Base-by-base conservation (phyloP, 2,113 vertebrate species). In the Gnathonemus longibarbis region DNA sequence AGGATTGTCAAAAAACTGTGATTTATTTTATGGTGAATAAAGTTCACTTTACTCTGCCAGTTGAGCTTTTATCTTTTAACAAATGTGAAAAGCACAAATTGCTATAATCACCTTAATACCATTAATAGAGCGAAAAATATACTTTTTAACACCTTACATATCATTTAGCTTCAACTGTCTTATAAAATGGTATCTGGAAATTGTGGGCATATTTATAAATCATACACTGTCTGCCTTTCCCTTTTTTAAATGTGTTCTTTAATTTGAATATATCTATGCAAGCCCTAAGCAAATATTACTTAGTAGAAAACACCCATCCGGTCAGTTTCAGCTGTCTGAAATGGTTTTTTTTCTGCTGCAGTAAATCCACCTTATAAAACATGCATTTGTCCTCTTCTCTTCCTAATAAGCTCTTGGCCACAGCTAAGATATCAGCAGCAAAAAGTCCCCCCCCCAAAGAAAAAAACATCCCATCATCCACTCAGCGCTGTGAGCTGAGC, bases 391-490 rank as follows among this genome's bases (percentile, higher is more conserved):
- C 77, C 90, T 90, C 85, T 84, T 45, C 85, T 84, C 84, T 84
- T 91, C 91, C 91, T 91, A 91, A 90, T 91, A 88, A 62, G 89
- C 91, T 91, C 84, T 90, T 90, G 90, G 91, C 90, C 88, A 66
- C 74, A 88, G 89, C 90, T 88, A 91, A 93, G 90, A 92, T 92
- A 90, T 93, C 92, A 90, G 89, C 91, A 89, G 84, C 89, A 88
- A 91, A 89, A 90, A 89, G 7, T 9, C 80, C 53, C n/a, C 48
- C 53, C 53, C 35, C 21, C 10, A n/a, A 21, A 86, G 10, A 86
- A 42, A 46, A 8, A 50, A 45, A 45, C 88, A 56, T 21, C 58
- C 66, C 89, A 58, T 90, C 91, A 52, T 80, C 53, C 89, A 84
- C 89, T 89, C 50, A 90, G 87, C 46, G 88, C 90, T 88, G 80